A percentile compares a stretch with the other conserved stretches of the same genome.
Evolutionary conservation across 2,888 invertebrate genomes (phyloP).

Genomic region (Drosophila putrida): DNA sequence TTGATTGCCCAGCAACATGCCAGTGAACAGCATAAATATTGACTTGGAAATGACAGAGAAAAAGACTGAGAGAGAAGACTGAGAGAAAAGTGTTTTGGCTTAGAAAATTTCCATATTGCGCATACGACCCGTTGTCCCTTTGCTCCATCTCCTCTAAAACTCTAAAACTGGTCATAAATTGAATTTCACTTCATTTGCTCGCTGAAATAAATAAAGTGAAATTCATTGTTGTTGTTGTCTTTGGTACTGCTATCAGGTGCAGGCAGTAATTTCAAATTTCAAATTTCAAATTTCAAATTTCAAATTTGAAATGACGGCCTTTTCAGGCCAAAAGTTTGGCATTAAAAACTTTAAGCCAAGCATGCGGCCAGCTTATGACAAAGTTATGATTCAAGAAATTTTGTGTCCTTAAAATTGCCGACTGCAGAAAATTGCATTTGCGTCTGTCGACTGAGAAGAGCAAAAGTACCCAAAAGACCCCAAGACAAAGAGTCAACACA

Average conservation of each 20-base stretch:
- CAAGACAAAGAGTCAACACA: not conserved
- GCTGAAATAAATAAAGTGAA: slow-evolving; percentile 49
- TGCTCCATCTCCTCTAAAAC: not conserved
- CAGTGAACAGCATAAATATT: slow-evolving; percentile 51
- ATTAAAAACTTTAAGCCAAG: slow-evolving; percentile 12
- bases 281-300: not conserved
- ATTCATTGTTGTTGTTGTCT: slow-evolving; percentile 11
- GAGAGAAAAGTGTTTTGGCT: not conserved
- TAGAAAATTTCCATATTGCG: slow-evolving; percentile 44
- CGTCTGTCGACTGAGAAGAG: not conserved
- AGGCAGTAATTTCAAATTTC: slow-evolving; percentile 25
- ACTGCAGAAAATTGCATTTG: slow-evolving; percentile 31
- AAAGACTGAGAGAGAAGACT: not conserved
- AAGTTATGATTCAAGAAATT: slow-evolving; percentile 22
- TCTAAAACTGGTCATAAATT: slow-evolving; percentile 42
- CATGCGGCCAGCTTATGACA: slow-evolving; percentile 16
- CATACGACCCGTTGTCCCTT: slow-evolving; percentile 33
- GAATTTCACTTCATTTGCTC: slow-evolving; percentile 51
- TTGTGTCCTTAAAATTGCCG: not conserved
- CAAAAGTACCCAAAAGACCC: not conserved
- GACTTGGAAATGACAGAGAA: slow-evolving; percentile 1
- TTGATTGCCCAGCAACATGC: slow-evolving; percentile 51
- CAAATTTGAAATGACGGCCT: slow-evolving; percentile 7
- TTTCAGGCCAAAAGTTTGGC: slow-evolving; percentile 18
- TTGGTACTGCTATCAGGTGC: slow-evolving; percentile 35